A percentile compares a stretch with the other conserved stretches of the same genome.
These are phyloP conservation scores for Sprattus sprattus DNA, from an alignment of 2,113 vertebrate genomes.

Conservation along the genomic window DNA sequence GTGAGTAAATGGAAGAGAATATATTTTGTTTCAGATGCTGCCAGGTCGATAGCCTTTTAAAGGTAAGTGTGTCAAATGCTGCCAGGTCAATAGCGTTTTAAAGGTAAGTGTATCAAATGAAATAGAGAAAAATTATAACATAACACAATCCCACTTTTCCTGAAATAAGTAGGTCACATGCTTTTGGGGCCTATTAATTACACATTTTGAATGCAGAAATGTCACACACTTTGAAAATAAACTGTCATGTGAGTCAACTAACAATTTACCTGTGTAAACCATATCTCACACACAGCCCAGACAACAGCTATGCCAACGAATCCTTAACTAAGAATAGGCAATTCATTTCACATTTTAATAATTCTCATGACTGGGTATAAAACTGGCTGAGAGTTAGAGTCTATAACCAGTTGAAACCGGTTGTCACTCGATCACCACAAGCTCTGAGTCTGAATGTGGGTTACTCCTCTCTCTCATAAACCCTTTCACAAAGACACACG, in stretches of 20 bases:
- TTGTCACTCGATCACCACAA: neutral
- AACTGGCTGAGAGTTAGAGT: neutral
- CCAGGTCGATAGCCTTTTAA: neutral
- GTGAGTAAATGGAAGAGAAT: neutral
- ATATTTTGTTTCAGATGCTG: neutral
- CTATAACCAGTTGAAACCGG: too few species aligned
- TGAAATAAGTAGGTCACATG: neutral
- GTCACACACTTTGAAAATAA: neutral
- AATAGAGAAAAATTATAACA: neutral
- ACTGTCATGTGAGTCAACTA: neutral
- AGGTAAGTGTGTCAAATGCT: neutral
- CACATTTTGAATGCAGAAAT: neutral
- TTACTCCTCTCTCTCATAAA: neutral
- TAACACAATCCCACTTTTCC: neutral
- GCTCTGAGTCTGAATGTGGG: neutral
- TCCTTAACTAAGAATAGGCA: too few species aligned
- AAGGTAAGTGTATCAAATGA: neutral
- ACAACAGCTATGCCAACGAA: too few species aligned
- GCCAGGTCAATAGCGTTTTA: neutral
- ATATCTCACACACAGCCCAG: too few species aligned
- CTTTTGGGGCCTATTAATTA: neutral
- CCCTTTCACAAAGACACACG: neutral
- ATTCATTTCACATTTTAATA: neutral
- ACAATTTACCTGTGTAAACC: neutral
- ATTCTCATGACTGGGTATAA: neutral